These are phyloP conservation scores for Apodemia mormo DNA, from an alignment of 2,888 invertebrate genomes.

Conservation along the genomic window DNA sequence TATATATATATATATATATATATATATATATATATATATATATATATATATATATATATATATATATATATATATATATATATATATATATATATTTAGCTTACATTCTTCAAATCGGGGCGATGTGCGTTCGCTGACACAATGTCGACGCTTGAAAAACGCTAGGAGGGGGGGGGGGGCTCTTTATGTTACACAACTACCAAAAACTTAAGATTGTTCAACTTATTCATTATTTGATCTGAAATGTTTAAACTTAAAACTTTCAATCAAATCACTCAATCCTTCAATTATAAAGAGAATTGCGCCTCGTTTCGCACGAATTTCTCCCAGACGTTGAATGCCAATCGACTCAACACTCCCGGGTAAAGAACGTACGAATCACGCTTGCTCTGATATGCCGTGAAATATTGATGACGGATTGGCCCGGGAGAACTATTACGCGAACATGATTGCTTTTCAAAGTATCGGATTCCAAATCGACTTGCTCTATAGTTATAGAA, in stretches of 20 bases:
- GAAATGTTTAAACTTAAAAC: not conserved
- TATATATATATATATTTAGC: no score
- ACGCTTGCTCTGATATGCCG: constrained; percentile 25
- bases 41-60: no score
- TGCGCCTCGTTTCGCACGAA: constrained; percentile 5
- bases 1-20: no score
- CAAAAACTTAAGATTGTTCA: no score
- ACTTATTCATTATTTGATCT: no score
- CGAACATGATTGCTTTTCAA: constrained; percentile 24
- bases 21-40: no score
- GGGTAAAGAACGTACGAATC: constrained; percentile 24
- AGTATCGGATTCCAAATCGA: constrained; percentile 22
- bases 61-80: no score
- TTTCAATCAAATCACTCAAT: not conserved
- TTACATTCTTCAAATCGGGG: no score
- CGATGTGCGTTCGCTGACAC: no score
- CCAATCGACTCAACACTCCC: constrained; percentile 9
- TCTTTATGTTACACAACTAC: no score
- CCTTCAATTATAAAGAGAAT: not conserved
- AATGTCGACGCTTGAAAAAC: no score
- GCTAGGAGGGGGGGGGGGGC: no score
- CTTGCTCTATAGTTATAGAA: not conserved
- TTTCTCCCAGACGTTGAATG: not conserved
- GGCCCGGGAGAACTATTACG: constrained; percentile 24
- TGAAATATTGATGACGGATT: constrained; percentile 28